Conservation (phyloP, 2,113 vertebrate genomes). For the Toxotes chatareus region DNA sequence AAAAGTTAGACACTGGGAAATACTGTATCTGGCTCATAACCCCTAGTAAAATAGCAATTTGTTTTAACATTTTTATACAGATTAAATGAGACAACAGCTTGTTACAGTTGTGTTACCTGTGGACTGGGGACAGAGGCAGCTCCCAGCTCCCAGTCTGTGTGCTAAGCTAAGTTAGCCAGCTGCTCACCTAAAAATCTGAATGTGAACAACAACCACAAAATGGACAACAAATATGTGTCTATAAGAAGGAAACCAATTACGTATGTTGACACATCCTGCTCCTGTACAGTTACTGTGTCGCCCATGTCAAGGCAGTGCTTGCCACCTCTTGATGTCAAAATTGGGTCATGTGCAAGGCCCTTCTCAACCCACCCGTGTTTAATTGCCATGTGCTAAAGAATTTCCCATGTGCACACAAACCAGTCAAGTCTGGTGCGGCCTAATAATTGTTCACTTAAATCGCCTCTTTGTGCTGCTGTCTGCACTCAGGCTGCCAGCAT, state of each 20-base stretch:
- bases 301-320: constrained; percentile 14
- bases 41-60: not conserved
- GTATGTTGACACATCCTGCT: not conserved
- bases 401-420: constrained; percentile 73
- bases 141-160: not conserved
- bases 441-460: constrained; percentile 79
- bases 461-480: constrained; percentile 75
- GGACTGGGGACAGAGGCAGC: no score
- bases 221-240: not conserved
- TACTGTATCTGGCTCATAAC: not conserved
- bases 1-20: not conserved
- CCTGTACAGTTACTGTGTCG: not conserved
- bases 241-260: not conserved
- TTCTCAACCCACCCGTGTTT: constrained; percentile 70
- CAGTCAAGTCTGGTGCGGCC: constrained; percentile 72
- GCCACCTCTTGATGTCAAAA: constrained; percentile 70
- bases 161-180: not conserved
- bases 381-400: constrained; percentile 74
- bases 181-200: not conserved
- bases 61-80: not conserved
- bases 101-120: not conserved
- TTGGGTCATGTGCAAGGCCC: constrained; percentile 68
- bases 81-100: not conserved
- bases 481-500: constrained; percentile 56
- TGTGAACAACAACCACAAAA: not conserved